phyloP scores from a whole-genome alignment of 2,888 invertebrate species.

The Subacronicta megacephala region DNA sequence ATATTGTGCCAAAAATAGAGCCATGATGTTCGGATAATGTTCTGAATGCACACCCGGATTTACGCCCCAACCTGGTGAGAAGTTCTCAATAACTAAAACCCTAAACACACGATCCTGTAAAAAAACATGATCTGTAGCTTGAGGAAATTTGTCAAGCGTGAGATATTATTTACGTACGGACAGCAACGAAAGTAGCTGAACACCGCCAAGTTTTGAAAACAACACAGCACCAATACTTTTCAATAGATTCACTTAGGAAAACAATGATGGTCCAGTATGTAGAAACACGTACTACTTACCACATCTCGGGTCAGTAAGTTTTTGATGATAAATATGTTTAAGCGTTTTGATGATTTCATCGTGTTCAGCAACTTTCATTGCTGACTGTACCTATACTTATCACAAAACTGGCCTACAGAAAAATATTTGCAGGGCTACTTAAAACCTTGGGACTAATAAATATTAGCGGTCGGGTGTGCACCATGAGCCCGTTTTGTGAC shows the following conservation, averaged over 20 bases:
- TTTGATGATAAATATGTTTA: too few relatives aligned
- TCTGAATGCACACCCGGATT: conserved; percentile 23
- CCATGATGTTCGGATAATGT: conserved; percentile 29
- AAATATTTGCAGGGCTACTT: too few relatives aligned
- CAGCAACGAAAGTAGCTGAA: too few relatives aligned
- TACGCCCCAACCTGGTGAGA: conserved; percentile 8
- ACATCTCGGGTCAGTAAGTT: too few relatives aligned
- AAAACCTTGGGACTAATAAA: not conserved
- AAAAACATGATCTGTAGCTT: not conserved
- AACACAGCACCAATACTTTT: too few relatives aligned
- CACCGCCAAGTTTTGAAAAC: too few relatives aligned
- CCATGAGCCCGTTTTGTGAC: not conserved
- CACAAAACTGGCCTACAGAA: conserved; percentile 20
- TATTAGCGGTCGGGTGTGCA: not conserved
- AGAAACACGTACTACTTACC: too few relatives aligned
- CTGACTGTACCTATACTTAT: conserved; percentile 24
- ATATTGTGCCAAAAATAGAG: conserved; percentile 42
- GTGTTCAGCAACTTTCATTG: too few relatives aligned
- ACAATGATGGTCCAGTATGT: too few relatives aligned
- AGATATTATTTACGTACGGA: too few relatives aligned
- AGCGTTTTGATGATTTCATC: too few relatives aligned
- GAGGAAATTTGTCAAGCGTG: conserved; percentile 6
- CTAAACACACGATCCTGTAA: not conserved
- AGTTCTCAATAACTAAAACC: conserved; percentile 5
- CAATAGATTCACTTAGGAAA: too few relatives aligned